Conservation (phyloP, 2,113 vertebrate species). For the Archocentrus centrarchus region DNA sequence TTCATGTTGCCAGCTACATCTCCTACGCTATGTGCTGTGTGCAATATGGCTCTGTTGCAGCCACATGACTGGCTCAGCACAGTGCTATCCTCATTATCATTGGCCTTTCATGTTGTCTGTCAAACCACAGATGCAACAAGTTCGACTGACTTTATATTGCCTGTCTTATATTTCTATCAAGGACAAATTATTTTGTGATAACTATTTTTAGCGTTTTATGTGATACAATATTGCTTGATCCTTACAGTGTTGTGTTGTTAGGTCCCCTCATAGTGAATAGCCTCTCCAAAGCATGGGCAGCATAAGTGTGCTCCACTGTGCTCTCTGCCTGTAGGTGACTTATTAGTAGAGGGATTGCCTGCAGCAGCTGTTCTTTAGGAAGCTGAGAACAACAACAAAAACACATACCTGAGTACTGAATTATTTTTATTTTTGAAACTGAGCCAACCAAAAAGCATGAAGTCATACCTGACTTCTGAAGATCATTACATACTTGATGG, state of each 20-base stretch:
- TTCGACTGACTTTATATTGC: background rate
- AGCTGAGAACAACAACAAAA: slow-evolving; percentile 81
- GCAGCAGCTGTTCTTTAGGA: slow-evolving; percentile 93
- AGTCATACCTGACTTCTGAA: slow-evolving; percentile 94
- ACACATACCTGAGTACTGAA: background rate
- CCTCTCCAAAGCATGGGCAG: slow-evolving; percentile 95
- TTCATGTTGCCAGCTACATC: background rate
- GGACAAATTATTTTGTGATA: background rate
- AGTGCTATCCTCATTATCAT: background rate
- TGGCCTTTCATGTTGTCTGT: background rate
- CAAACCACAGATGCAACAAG: background rate
- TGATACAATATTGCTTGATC: background rate
- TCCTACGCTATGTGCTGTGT: background rate
- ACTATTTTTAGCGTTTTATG: background rate
- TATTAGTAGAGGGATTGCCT: slow-evolving; percentile 92
- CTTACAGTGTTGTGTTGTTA: slow-evolving; percentile 90
- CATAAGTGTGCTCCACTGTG: slow-evolving; percentile 94
- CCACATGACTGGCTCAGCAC: background rate
- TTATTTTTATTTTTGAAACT: background rate
- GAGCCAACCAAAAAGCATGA: background rate
- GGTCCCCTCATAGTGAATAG: slow-evolving; percentile 96
- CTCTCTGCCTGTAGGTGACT: slow-evolving; percentile 94
- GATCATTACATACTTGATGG: slow-evolving; percentile 99
- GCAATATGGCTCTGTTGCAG: background rate
- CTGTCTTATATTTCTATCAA: background rate